These are phyloP conservation scores for Calliscelio sp. DNA, from an alignment of 2,888 invertebrate species.

Conservation along the genomic window DNA sequence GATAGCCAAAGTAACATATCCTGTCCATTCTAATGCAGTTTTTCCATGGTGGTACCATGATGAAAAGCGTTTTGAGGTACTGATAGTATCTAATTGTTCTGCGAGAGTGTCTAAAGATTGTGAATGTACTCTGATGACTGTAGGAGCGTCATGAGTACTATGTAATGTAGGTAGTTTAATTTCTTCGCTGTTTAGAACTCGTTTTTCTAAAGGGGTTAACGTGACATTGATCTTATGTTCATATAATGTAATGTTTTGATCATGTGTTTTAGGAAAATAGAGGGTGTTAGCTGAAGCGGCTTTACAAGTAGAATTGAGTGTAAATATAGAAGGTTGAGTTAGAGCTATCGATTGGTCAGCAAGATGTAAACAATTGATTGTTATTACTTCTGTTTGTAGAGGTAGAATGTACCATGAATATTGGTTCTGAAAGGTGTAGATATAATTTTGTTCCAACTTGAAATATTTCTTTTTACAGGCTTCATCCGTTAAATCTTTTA, in stretches of 20 bases:
- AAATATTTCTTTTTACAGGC: too few relatives aligned
- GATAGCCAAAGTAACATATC: neutral
- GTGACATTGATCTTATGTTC: neutral
- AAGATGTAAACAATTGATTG: too few relatives aligned
- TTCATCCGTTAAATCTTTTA: too few relatives aligned
- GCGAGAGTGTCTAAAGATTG: neutral
- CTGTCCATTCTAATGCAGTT: neutral
- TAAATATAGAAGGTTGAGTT: neutral
- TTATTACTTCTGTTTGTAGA: too few relatives aligned
- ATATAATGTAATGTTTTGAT: neutral
- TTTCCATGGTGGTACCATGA: neutral
- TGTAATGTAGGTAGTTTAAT: neutral
- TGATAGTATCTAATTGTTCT: neutral
- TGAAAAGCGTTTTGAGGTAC: neutral
- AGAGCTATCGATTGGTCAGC: neutral
- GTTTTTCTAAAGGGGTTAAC: neutral
- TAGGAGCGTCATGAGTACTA: neutral
- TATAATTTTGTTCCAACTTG: too few relatives aligned
- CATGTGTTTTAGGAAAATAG: neutral
- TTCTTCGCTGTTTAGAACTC: neutral
- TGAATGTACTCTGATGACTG: neutral
- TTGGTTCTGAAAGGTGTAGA: too few relatives aligned
- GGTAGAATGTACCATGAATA: too few relatives aligned
- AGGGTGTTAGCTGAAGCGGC: neutral
- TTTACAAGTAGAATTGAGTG: neutral